Evolutionary conservation across 2,113 vertebrate genomes (phyloP).

Genomic region (Trematomus loennbergii): DNA sequence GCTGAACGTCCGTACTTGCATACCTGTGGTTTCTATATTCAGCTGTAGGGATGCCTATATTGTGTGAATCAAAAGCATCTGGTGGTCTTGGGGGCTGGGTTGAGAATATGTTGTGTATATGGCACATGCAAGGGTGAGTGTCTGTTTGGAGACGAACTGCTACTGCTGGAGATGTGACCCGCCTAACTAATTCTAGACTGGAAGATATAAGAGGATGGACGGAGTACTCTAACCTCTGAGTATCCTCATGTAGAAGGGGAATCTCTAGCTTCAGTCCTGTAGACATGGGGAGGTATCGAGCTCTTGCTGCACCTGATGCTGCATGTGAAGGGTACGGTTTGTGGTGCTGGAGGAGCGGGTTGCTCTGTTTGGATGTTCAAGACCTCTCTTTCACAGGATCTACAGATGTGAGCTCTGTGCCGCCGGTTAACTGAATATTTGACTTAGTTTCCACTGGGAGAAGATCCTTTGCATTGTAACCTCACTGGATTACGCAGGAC

Average conservation of each 20-base stretch:
- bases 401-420: constrained; percentile 45
- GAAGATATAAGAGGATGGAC: constrained; percentile 76
- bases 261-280: constrained; percentile 90
- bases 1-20: constrained; percentile 72
- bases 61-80: constrained; percentile 79
- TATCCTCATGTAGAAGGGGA: constrained; percentile 70
- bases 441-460: constrained; percentile 67
- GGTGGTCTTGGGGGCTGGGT: constrained; percentile 86
- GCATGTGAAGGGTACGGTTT: constrained; percentile 83
- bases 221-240: constrained; percentile 56
- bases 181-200: constrained; percentile 81
- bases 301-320: constrained; percentile 87
- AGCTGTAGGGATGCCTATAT: constrained; percentile 73
- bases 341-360: constrained; percentile 55
- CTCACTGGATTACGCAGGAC: constrained; percentile 34
- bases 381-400: constrained; percentile 49
- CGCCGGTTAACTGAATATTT: constrained; percentile 61
- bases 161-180: constrained; percentile 86
- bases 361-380: constrained; percentile 34
- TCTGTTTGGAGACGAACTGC: constrained; percentile 93
- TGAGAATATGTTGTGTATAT: constrained; percentile 98
- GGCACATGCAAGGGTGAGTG: constrained; percentile 87
- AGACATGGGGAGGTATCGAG: constrained; percentile 89
- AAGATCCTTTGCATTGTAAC: constrained; percentile 46
- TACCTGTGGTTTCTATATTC: constrained; percentile 82